Evolutionary conservation across 2,888 invertebrate species (phyloP).

Genomic region (Ectobius pallidus): DNA sequence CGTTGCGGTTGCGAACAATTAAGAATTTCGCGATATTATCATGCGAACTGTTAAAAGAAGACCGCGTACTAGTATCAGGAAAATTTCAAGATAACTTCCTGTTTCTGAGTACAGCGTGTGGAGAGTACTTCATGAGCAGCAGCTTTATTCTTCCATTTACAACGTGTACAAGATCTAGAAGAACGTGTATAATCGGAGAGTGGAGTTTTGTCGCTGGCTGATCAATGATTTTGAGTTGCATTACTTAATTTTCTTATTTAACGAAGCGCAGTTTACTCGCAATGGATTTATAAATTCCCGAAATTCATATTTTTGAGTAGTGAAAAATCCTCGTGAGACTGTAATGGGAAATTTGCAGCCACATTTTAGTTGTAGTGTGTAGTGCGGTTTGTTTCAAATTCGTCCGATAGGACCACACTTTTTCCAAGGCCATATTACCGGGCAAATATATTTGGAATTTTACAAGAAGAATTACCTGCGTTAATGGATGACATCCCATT

Average conservation of each 20-base stretch:
- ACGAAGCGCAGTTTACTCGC: neutral
- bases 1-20: neutral
- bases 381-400: neutral
- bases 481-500: too few relatives aligned
- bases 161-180: neutral
- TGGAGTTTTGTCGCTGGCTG: neutral
- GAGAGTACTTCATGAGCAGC: neutral
- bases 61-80: neutral
- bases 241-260: neutral
- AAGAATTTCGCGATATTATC: neutral
- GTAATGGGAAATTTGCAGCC: too few relatives aligned
- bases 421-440: neutral
- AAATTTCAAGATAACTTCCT: neutral
- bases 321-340: neutral
- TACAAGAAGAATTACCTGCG: too few relatives aligned
- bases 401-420: too few relatives aligned
- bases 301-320: neutral
- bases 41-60: neutral
- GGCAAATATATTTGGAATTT: neutral
- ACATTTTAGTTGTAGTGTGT: too few relatives aligned
- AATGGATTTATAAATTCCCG: neutral
- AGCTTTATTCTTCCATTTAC: neutral
- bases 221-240: neutral
- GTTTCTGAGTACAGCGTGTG: neutral
- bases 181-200: neutral